Conservation (phyloP, 2,797 vertebrate genomes). For the Thalassophryne amazonica region DNA sequence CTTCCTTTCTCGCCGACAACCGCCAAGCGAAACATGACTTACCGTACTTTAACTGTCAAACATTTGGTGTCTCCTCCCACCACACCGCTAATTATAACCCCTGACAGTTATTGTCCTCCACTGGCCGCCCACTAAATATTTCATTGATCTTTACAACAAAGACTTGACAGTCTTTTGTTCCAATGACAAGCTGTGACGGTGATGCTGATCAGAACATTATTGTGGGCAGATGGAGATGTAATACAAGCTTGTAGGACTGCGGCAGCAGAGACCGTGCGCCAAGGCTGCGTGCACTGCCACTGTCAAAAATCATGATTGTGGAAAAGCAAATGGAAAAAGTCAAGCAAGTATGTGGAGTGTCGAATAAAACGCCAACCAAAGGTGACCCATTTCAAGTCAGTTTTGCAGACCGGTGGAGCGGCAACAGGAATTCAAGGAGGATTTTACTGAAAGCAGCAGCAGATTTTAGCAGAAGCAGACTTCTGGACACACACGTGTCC, state of each 20-base stretch:
- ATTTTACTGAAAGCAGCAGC: slow-evolving; percentile 37
- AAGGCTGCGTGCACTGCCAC: slow-evolving; percentile 14
- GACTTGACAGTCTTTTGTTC: slow-evolving; percentile 33
- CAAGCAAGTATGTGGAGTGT: slow-evolving; percentile 29
- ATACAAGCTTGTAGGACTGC: slow-evolving; percentile 20
- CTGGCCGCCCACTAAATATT: slow-evolving; percentile 52
- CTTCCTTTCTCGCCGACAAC: slow-evolving; percentile 59
- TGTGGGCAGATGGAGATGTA: slow-evolving; percentile 26
- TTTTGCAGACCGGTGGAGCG: slow-evolving; percentile 68
- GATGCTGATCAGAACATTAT: slow-evolving; percentile 37
- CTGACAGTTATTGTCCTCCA: slow-evolving; percentile 41
- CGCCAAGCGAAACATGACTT: slow-evolving; percentile 68
- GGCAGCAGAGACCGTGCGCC: slow-evolving; percentile 29
- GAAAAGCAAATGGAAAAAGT: slow-evolving; percentile 38
- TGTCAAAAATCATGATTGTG: slow-evolving; percentile 40
- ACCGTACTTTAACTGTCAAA: slow-evolving; percentile 37
- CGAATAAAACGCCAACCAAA: slow-evolving; percentile 17
- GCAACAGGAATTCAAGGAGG: slow-evolving; percentile 38
- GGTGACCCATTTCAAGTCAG: slow-evolving; percentile 42
- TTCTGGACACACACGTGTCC: not conserved
- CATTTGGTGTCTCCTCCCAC: slow-evolving; percentile 40
- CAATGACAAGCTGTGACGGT: slow-evolving; percentile 27
- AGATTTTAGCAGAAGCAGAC: slow-evolving; percentile 20
- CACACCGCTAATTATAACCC: slow-evolving; percentile 68
- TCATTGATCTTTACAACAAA: slow-evolving; percentile 44